Percentiles rank a stretch among this genome's conserved stretches.
Conservation (phyloP, 2,113 vertebrate species). For the Symphodus melops region DNA sequence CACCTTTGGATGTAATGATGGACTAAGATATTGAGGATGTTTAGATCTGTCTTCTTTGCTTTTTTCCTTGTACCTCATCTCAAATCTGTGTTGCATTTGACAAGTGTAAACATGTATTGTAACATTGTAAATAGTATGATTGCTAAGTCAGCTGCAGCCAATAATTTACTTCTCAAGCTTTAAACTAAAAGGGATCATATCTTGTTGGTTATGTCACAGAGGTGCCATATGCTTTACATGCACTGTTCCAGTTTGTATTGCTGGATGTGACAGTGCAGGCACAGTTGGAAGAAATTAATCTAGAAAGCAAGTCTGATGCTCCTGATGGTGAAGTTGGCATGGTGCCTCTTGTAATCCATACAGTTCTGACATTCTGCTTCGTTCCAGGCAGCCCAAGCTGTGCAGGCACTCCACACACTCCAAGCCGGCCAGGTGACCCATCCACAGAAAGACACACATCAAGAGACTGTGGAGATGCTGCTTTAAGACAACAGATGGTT, state of each 20-base stretch:
- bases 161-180: background rate
- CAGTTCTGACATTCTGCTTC: slow-evolving; percentile 38
- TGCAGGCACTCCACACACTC: slow-evolving; percentile 21
- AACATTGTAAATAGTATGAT: no score
- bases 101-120: no score
- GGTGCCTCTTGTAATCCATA: slow-evolving; percentile 50
- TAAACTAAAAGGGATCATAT: background rate
- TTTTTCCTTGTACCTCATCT: no score
- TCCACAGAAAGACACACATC: slow-evolving; percentile 25
- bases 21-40: no score
- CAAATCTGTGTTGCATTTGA: no score
- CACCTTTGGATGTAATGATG: no score
- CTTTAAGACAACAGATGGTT: slow-evolving; percentile 12
- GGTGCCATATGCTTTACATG: background rate
- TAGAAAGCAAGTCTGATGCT: slow-evolving; percentile 43
- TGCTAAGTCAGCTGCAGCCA: no score
- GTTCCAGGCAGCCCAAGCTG: slow-evolving; percentile 32
- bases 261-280: slow-evolving; percentile 31
- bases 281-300: slow-evolving; percentile 54
- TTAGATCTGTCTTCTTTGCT: no score
- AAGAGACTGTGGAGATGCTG: background rate
- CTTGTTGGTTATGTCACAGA: background rate
- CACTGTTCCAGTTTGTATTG: slow-evolving; percentile 27
- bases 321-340: slow-evolving; percentile 49
- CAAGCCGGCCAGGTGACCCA: slow-evolving; percentile 30